Conservation (phyloP, 2,113 vertebrate genomes). For the Xiphophorus hellerii region DNA sequence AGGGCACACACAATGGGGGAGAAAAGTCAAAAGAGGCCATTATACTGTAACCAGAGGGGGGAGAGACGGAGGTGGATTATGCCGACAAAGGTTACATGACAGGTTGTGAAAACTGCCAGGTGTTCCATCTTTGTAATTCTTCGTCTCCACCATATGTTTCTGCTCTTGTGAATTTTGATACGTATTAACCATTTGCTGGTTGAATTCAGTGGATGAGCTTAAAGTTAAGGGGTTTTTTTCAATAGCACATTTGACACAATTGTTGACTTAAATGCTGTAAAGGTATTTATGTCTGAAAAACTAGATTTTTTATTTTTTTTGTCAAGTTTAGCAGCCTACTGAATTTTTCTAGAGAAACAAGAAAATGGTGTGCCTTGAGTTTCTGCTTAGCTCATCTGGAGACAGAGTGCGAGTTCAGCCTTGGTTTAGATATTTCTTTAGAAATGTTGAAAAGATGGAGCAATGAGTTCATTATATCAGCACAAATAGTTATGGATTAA, state of each 20-base stretch:
- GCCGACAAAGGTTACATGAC: slow-evolving; percentile 47
- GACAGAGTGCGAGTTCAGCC: not conserved
- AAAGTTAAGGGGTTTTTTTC: not conserved
- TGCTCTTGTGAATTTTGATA: slow-evolving; percentile 26
- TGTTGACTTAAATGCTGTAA: not conserved
- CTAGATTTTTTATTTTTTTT: too few relatives aligned
- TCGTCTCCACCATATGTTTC: slow-evolving; percentile 45
- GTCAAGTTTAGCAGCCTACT: not conserved
- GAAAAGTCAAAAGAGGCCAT: slow-evolving; percentile 40
- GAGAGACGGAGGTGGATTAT: slow-evolving; percentile 39
- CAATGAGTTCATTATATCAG: not conserved
- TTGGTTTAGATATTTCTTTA: not conserved
- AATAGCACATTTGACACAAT: not conserved
- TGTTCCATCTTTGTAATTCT: slow-evolving; percentile 46
- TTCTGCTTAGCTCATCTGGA: not conserved
- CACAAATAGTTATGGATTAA: not conserved
- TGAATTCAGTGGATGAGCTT: slow-evolving; percentile 1
- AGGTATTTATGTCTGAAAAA: too few relatives aligned
- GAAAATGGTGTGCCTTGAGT: not conserved
- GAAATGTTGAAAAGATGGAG: not conserved
- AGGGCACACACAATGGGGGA: slow-evolving; percentile 28
- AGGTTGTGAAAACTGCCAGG: slow-evolving; percentile 36
- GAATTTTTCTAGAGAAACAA: not conserved
- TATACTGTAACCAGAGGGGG: slow-evolving; percentile 25
- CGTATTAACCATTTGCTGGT: slow-evolving; percentile 19